phyloP scores from a whole-genome alignment of 2,888 invertebrate species.

The Tachina fera region DNA sequence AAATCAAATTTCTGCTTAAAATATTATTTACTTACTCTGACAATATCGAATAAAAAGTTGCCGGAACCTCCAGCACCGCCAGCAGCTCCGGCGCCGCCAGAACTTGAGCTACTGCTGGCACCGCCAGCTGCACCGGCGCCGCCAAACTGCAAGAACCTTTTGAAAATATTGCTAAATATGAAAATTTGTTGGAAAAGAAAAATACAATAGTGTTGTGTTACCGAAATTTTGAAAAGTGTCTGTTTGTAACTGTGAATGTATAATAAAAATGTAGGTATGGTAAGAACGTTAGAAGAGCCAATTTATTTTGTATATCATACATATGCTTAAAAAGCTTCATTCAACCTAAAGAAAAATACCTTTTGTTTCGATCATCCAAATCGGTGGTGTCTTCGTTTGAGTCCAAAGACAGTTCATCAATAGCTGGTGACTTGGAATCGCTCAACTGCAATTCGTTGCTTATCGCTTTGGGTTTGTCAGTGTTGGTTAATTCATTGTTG shows the following conservation, averaged over 20 bases:
- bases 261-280: not conserved
- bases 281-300: conserved; percentile 30
- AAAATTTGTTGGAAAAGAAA: conserved; percentile 61
- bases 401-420: conserved; percentile 88
- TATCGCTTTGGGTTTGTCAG: conserved; percentile 76
- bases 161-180: conserved; percentile 79
- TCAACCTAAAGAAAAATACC: conserved; percentile 79
- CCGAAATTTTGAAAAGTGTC: conserved; percentile 60
- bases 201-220: conserved; percentile 55
- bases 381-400: conserved; percentile 88
- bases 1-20: not conserved
- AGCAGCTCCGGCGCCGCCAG: conserved; percentile 83
- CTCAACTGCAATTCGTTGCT: conserved; percentile 84
- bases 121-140: conserved; percentile 82
- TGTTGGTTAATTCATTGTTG: conserved; percentile 77
- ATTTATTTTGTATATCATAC: not conserved
- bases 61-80: conserved; percentile 89
- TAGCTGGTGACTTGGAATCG: conserved; percentile 86
- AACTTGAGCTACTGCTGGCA: conserved; percentile 74
- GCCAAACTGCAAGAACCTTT: conserved; percentile 82
- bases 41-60: conserved; percentile 94
- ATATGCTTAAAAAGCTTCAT: not conserved
- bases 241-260: not conserved
- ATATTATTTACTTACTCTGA: conserved; percentile 88
- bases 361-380: conserved; percentile 92